A percentile compares a stretch with the other conserved stretches of the same genome.
These are phyloP conservation scores for Helostoma temminkii DNA, from an alignment of 2,797 vertebrate genomes.

Conservation along the genomic window DNA sequence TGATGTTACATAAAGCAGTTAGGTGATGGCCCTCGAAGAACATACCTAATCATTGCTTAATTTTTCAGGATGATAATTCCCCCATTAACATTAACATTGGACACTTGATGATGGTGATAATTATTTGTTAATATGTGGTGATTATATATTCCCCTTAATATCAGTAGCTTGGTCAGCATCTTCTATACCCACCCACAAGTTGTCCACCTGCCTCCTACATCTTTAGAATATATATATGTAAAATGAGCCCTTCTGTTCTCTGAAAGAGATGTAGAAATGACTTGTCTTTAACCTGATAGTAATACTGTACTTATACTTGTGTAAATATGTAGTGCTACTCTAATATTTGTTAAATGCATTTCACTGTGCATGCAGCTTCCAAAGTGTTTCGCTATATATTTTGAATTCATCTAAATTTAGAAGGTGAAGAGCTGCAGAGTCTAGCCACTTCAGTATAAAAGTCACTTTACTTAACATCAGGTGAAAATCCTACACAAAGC, in stretches of 20 bases:
- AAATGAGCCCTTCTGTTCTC: not conserved
- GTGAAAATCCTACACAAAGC: not conserved
- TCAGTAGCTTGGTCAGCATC: not conserved
- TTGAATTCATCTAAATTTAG: not conserved
- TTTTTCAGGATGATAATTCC: not conserved
- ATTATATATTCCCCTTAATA: not conserved
- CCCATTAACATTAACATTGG: no score
- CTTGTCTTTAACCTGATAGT: not conserved
- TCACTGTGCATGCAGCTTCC: slow-evolving; percentile 4
- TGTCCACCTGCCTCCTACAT: not conserved
- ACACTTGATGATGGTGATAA: no score
- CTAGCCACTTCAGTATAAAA: slow-evolving; percentile 4
- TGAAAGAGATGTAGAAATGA: not conserved
- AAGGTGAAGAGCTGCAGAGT: not conserved
- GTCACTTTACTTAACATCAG: not conserved
- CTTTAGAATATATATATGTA: not conserved
- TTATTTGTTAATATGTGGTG: not conserved
- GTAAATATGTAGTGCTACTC: not conserved
- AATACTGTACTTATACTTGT: no score
- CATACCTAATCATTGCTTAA: not conserved
- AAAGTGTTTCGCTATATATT: not conserved
- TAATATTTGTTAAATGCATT: slow-evolving; percentile 7
- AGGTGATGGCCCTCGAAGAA: not conserved
- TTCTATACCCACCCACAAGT: not conserved
- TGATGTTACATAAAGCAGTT: not conserved